Base-by-base conservation (phyloP, 2,797 vertebrate genomes). In the Rhincodon typus region DNA sequence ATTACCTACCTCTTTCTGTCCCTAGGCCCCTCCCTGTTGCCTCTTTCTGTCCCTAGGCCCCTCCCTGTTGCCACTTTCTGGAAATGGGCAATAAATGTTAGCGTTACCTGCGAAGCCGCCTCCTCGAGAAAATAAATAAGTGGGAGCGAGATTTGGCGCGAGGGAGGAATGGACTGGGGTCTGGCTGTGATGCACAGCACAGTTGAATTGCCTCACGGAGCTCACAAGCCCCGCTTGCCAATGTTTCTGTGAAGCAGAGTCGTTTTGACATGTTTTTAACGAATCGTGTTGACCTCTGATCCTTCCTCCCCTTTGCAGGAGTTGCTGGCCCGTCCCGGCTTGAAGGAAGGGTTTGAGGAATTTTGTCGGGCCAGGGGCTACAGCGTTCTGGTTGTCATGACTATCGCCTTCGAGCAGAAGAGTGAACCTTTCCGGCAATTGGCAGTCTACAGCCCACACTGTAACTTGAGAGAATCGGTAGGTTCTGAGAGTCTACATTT, bases 341-440 rank as follows among this genome's bases (percentile, higher is more conserved):
- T 99, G 96, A 97, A 98, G 96, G 96, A 96, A 96, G 98, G 99
- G 67, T 97, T 99, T 95, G 97, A 97, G 0, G 72, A 96, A 30
- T 99, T 99, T 97, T 99, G 98, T 97, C 97, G 97, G n/a, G 97
- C 96, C 95, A 96, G 97, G 30, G 97, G 97, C 82, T 99, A 97
- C 12, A 96, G 97, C 0, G 97, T 97, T 95, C 95, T 99, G 96
- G 97, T 99, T 21, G 96, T 98, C 96, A 99, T 99, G 99, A 97
- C 97, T 0, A 98, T 99, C 96, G 98, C 97, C 82, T 99, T 98
- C 94, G 97, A 96, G 0, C 77, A 98, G 21, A 96, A 10, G 72
- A 96, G 98, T 0, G 97, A 99, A 96, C 98, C 98, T 46, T 97
- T 97, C 42, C 97, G 99, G 95, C 98, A 99, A 67, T 96, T 99